Percentiles rank a stretch among this genome's conserved stretches.
Conservation (phyloP, 64 coral and sea anemone genomes). For the Dendrophyllia cribrosa region DNA sequence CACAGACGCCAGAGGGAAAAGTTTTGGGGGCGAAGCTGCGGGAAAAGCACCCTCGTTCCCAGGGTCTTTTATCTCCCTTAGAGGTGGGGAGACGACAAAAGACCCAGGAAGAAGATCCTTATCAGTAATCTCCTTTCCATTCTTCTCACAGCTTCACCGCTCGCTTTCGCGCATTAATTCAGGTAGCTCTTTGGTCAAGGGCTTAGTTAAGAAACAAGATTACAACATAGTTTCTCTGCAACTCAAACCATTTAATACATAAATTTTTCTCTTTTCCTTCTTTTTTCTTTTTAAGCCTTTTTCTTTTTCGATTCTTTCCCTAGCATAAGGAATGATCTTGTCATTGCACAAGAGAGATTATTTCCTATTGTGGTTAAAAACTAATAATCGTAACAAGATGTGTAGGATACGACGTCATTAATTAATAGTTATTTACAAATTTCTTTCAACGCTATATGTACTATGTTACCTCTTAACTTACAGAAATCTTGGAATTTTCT, state of each 20-base stretch:
- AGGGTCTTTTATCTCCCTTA: too few relatives aligned
- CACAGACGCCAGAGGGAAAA: too few relatives aligned
- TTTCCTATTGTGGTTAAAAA: too few relatives aligned
- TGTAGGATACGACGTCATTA: not conserved
- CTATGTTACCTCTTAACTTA: constrained; percentile 8
- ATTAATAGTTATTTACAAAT: constrained; percentile 23
- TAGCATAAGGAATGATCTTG: not conserved
- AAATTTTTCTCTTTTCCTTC: not conserved
- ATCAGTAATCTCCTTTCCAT: too few relatives aligned
- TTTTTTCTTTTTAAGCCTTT: not conserved
- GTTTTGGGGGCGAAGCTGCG: too few relatives aligned
- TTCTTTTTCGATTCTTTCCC: not conserved
- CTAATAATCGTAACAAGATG: not conserved
- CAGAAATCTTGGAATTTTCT: not conserved
- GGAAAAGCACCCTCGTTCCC: too few relatives aligned
- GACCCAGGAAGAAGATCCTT: too few relatives aligned
- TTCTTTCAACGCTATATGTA: constrained; percentile 3
- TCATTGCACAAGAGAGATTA: not conserved
- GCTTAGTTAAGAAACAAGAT: not conserved
- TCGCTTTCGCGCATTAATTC: too few relatives aligned
- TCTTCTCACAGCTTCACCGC: too few relatives aligned
- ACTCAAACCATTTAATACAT: constrained; percentile 53
- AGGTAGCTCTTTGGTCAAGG: too few relatives aligned
- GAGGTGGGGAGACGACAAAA: too few relatives aligned
- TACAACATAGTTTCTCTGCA: not conserved